Conservation (phyloP, 2,113 vertebrate species). For the Phasianus colchicus region DNA sequence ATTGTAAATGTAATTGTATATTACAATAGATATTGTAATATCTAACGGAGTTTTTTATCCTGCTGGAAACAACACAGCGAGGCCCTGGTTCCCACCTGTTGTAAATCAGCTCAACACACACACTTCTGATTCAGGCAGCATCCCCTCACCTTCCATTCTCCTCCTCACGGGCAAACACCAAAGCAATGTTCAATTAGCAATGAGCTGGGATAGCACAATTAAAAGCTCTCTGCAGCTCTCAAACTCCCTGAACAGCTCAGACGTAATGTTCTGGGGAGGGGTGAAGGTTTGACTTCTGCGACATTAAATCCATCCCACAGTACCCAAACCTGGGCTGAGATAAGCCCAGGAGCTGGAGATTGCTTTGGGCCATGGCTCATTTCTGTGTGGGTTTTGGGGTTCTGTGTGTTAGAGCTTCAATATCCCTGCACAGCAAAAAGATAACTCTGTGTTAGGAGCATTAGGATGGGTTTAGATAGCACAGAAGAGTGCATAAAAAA, state of each 20-base stretch:
- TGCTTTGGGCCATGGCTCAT: fast-evolving
- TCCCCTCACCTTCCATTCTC: neutral
- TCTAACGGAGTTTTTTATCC: neutral
- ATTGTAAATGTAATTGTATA: neutral
- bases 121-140: fast-evolving
- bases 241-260: neutral
- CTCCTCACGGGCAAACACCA: neutral
- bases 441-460: neutral
- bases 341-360: neutral
- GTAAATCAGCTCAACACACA: neutral
- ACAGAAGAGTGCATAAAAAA: neutral
- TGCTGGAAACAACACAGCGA: neutral
- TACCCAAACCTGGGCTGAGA: neutral
- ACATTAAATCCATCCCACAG: neutral
- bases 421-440: neutral
- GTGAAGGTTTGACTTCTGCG: neutral
- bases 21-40: neutral
- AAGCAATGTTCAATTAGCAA: neutral
- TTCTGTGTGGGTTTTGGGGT: neutral
- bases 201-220: neutral
- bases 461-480: neutral
- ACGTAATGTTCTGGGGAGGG: neutral
- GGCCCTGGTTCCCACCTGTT: neutral
- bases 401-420: neutral
- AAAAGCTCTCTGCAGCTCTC: neutral